These are phyloP conservation scores for Pomatorhinus ruficollis DNA, from an alignment of 2,113 vertebrate genomes.

Conservation along the genomic window DNA sequence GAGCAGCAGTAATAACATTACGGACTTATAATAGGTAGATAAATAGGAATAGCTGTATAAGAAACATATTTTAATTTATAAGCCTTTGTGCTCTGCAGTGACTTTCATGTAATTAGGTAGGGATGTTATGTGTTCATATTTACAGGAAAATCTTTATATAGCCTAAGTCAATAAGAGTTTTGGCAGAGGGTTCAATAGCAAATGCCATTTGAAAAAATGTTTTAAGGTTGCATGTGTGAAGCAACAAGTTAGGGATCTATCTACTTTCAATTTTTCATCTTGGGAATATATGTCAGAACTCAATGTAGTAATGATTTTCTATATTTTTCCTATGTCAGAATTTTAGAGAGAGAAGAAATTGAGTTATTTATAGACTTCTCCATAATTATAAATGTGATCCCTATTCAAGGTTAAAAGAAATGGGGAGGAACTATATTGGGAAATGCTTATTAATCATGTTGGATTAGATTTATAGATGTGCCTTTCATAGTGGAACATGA, in stretches of 20 bases:
- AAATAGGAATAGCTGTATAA: not conserved
- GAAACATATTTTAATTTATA: constrained; percentile 13
- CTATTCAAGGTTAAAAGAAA: not conserved
- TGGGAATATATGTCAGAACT: not conserved
- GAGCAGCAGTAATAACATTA: not conserved
- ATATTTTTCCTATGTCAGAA: not conserved
- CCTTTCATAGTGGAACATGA: not conserved
- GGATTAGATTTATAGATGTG: not conserved
- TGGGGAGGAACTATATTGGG: not conserved
- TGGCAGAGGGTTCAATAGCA: not conserved
- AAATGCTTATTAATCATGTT: not conserved
- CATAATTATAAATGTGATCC: not conserved
- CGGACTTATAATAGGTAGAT: not conserved
- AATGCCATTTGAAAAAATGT: not conserved
- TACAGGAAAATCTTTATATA: not conserved
- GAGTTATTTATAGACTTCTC: not conserved
- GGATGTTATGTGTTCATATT: not conserved
- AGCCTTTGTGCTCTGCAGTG: not conserved
- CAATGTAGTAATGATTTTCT: not conserved
- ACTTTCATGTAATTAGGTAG: not conserved
- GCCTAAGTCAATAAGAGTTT: not conserved
- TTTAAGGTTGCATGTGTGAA: constrained; percentile 7
- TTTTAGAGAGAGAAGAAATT: not conserved
- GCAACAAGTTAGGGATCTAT: constrained; percentile 7
- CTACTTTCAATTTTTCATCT: not conserved